Percentiles rank a stretch among this genome's conserved stretches.
Conservation (phyloP, 2,888 invertebrate species). For the Idaea dimidiata region DNA sequence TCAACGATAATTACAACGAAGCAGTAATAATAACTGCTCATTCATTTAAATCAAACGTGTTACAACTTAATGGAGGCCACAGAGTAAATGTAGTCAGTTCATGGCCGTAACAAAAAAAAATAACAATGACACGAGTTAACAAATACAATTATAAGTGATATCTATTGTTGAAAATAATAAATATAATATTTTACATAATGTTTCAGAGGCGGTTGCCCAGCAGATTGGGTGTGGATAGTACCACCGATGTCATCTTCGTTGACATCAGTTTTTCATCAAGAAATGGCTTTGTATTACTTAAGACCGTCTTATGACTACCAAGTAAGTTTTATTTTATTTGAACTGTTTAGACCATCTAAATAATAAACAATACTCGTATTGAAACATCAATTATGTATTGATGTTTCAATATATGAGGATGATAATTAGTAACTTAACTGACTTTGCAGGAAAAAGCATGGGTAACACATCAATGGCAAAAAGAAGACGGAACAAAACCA, state of each 20-base stretch:
- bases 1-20: neutral
- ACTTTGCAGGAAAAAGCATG: slow-evolving; percentile 88
- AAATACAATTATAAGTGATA: too few relatives aligned
- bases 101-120: too few relatives aligned
- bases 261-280: slow-evolving; percentile 89
- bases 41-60: too few relatives aligned
- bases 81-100: too few relatives aligned
- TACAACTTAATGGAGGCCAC: too few relatives aligned
- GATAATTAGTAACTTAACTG: neutral
- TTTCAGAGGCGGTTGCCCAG: slow-evolving; percentile 87
- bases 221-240: slow-evolving; percentile 92
- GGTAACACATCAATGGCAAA: slow-evolving; percentile 94
- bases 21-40: neutral
- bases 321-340: slow-evolving; percentile 62
- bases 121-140: too few relatives aligned
- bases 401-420: neutral
- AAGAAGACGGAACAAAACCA: slow-evolving; percentile 82
- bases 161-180: neutral
- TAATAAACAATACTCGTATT: neutral
- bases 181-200: slow-evolving; percentile 10
- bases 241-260: slow-evolving; percentile 88
- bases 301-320: slow-evolving; percentile 96
- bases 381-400: neutral
- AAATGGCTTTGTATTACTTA: slow-evolving; percentile 93
- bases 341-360: slow-evolving; percentile 7